Conservation (phyloP, 2,797 vertebrate genomes). For the Bufotes viridis region DNA sequence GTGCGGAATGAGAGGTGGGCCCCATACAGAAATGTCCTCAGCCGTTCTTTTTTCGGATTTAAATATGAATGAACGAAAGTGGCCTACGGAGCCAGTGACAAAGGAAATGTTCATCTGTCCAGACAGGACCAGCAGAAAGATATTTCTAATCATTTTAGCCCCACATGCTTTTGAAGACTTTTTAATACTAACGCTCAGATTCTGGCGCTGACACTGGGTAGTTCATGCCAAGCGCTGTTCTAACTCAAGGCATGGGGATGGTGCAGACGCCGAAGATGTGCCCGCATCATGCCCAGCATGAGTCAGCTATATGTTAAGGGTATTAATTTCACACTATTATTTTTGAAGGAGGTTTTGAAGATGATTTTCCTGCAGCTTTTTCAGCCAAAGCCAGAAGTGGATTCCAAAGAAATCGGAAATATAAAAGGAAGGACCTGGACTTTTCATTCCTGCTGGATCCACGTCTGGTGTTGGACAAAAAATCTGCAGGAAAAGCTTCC, state of each 20-base stretch:
- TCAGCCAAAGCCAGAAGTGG: no score
- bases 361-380: no score
- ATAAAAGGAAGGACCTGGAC: no score
- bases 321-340: no score
- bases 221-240: background rate
- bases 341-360: no score
- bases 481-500: no score
- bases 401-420: no score
- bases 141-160: background rate
- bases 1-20: constrained; percentile 29
- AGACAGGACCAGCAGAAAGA: background rate
- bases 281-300: no score
- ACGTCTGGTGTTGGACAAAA: no score
- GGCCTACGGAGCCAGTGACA: background rate
- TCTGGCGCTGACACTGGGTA: background rate
- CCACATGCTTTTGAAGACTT: background rate
- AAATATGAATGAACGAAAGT: constrained; percentile 8
- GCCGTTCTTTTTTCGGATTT: background rate
- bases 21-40: background rate
- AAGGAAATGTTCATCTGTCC: background rate
- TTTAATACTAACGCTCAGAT: background rate
- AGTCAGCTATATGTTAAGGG: no score
- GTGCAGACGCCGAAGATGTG: no score
- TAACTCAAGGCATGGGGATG: background rate
- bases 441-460: no score